Evolutionary conservation across 2,888 invertebrate genomes (phyloP).

Genomic region (Tortrix viridana): DNA sequence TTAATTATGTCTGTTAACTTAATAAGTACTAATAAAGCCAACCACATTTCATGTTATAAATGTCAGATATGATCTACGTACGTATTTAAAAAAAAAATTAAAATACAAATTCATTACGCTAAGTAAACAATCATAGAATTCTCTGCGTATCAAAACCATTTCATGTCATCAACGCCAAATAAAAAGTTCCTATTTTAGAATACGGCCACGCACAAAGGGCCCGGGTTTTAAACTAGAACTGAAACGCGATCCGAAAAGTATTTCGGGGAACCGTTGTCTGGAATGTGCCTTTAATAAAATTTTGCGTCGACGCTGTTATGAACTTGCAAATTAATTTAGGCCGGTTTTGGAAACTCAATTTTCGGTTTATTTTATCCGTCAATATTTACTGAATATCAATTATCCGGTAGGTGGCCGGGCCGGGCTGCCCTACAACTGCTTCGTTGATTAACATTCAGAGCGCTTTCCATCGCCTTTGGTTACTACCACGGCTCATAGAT

Average conservation of each 20-base stretch:
- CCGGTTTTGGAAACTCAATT: slow-evolving; percentile 80
- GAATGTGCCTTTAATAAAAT: slow-evolving; percentile 76
- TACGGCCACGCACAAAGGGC: slow-evolving; percentile 1
- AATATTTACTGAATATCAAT: slow-evolving; percentile 83
- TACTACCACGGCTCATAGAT: slow-evolving; percentile 18
- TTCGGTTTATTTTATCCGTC: slow-evolving; percentile 79
- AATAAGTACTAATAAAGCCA: too few species aligned
- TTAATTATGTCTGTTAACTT: too few species aligned
- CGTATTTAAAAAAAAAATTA: too few species aligned
- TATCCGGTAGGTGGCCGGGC: slow-evolving; percentile 57
- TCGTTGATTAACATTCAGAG: slow-evolving; percentile 49
- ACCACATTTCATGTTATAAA: too few species aligned
- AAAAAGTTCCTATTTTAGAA: not conserved
- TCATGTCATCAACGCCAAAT: not conserved
- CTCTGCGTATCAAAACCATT: too few species aligned
- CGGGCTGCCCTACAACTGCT: slow-evolving; percentile 52
- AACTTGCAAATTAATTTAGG: slow-evolving; percentile 82
- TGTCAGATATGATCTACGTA: too few species aligned
- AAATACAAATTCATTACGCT: too few species aligned
- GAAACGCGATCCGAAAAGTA: slow-evolving; percentile 42
- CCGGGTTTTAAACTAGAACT: slow-evolving; percentile 27
- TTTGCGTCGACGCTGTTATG: slow-evolving; percentile 71
- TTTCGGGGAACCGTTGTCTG: slow-evolving; percentile 46
- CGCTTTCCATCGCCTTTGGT: slow-evolving; percentile 29
- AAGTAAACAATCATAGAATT: too few species aligned